These are phyloP conservation scores for Trichechus manatus DNA, from an alignment of 2,113 vertebrate species.

Conservation along the genomic window DNA sequence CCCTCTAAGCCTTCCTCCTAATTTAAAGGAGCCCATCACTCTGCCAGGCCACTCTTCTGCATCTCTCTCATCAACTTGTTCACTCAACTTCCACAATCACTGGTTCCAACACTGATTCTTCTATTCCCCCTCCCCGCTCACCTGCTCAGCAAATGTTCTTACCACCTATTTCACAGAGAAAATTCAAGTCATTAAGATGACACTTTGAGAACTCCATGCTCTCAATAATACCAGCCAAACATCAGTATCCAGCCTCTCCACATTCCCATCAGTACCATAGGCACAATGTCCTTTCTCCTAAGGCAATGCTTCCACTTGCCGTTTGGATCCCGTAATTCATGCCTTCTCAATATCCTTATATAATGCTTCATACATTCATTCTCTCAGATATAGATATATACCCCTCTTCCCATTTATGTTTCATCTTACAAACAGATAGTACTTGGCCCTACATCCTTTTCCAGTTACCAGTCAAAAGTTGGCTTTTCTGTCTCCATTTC, in stretches of 20 bases:
- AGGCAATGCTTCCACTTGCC: not conserved
- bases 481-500: not conserved
- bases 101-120: not conserved
- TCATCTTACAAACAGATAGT: not conserved
- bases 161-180: not conserved
- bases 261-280: too few relatives aligned
- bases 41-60: not conserved
- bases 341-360: not conserved
- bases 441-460: not conserved
- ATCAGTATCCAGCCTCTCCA: too few relatives aligned
- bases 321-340: not conserved
- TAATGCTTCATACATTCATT: not conserved
- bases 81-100: not conserved
- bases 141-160: not conserved
- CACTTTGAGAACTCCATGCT: not conserved
- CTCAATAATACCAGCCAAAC: not conserved
- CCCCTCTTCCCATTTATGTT: not conserved
- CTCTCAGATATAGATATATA: not conserved
- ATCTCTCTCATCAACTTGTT: not conserved
- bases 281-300: not conserved
- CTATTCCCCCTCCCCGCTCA: too few relatives aligned
- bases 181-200: not conserved
- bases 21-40: not conserved
- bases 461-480: not conserved
- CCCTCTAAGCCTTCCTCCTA: not conserved